Percentiles rank a stretch among this genome's conserved stretches.
These are phyloP conservation scores for Melikaiella ostensackeni DNA, from an alignment of 2,888 invertebrate species.

Conservation along the genomic window DNA sequence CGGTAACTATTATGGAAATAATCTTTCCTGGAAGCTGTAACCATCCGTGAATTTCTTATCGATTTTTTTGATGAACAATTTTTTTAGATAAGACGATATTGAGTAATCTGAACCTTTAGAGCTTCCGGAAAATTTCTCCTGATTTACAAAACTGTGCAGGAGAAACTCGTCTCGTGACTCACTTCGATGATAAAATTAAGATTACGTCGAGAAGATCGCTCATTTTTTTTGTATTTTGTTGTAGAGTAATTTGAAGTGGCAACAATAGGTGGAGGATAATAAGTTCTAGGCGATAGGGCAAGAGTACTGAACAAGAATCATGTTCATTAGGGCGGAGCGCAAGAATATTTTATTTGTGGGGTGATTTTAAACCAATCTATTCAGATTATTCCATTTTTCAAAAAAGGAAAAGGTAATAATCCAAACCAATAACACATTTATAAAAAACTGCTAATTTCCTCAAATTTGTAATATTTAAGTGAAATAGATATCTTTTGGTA, in stretches of 20 bases:
- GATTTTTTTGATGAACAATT: not conserved
- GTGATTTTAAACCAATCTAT: too few species aligned
- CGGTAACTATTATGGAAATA: constrained; percentile 54
- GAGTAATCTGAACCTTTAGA: constrained; percentile 21
- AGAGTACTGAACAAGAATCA: too few species aligned
- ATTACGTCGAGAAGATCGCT: constrained; percentile 1
- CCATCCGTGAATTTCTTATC: constrained; percentile 34
- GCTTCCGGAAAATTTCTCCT: constrained; percentile 39
- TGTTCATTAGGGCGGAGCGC: too few species aligned
- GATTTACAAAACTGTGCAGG: constrained; percentile 23
- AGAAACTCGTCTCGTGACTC: constrained; percentile 34
- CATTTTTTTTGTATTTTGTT: not conserved
- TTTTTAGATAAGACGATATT: constrained; percentile 13
- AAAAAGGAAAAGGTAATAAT: too few species aligned
- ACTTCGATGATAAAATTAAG: constrained; percentile 17
- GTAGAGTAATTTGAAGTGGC: constrained; percentile 11
- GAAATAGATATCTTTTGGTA: too few species aligned
- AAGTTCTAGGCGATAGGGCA: not conserved
- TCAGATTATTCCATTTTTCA: too few species aligned
- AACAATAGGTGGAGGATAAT: not conserved
- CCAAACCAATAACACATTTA: too few species aligned
- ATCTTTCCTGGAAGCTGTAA: constrained; percentile 48
- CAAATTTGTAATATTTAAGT: too few species aligned
- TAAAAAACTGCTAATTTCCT: too few species aligned
- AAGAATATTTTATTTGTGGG: too few species aligned